A percentile compares a stretch with the other conserved stretches of the same genome.
Evolutionary conservation across 2,113 vertebrate genomes (phyloP).

Genomic region (Alouatta palliata): DNA sequence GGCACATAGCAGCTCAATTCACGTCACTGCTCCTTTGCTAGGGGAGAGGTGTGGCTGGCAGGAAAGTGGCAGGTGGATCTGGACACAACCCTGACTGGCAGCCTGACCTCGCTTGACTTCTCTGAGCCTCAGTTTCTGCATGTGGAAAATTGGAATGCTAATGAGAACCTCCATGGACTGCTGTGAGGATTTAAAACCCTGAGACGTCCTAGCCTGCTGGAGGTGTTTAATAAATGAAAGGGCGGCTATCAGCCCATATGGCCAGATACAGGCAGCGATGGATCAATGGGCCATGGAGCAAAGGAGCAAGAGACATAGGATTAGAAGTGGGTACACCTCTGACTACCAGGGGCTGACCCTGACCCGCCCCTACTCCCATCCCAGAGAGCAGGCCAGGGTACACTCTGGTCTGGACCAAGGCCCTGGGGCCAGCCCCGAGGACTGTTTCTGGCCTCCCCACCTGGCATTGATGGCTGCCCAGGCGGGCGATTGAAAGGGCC

Average conservation of each 20-base stretch:
- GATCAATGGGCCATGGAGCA: neutral
- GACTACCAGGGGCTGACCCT: too few relatives aligned
- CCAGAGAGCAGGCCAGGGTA: neutral
- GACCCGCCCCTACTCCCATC: fast-evolving
- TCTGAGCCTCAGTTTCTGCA: neutral
- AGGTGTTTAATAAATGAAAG: neutral
- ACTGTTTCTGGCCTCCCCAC: neutral
- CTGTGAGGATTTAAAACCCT: neutral
- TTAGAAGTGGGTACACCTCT: neutral
- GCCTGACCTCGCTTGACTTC: neutral
- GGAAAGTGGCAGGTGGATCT: neutral
- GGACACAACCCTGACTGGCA: neutral
- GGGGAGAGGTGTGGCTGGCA: neutral
- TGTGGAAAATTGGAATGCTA: neutral
- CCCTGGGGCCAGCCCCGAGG: neutral
- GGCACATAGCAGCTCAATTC: neutral
- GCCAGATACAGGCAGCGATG: neutral
- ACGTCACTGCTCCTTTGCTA: neutral
- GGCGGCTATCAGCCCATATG: fast-evolving
- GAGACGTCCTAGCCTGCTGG: neutral
- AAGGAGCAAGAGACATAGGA: neutral
- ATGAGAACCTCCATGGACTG: neutral
- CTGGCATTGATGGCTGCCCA: slow-evolving; percentile 39
- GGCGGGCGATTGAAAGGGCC: neutral
- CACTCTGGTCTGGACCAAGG: neutral